Evolutionary conservation across 2,797 vertebrate species (phyloP).

Genomic region (Pangasius djambal): DNA sequence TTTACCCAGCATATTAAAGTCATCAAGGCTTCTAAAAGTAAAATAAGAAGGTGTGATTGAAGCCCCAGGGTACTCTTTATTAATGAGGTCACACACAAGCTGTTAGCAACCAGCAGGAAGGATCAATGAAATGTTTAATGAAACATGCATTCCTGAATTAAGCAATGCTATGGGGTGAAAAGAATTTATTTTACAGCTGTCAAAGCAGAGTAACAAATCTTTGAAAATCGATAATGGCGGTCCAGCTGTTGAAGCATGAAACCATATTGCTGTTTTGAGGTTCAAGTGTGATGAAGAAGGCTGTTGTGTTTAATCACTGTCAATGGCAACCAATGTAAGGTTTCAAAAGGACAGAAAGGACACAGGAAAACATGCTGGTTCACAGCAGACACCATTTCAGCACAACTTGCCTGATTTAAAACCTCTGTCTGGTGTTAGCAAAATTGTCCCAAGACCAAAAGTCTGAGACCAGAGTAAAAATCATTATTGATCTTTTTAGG

Average conservation of each 20-base stretch:
- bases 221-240: background rate
- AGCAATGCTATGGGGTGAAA: constrained; percentile 17
- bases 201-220: constrained; percentile 25
- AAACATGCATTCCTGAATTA: constrained; percentile 42
- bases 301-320: background rate
- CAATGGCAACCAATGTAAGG: background rate
- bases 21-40: constrained; percentile 38
- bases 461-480: background rate
- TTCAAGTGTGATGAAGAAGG: background rate
- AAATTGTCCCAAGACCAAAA: background rate
- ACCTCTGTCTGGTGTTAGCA: background rate
- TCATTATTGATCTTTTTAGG: background rate
- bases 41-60: constrained; percentile 35
- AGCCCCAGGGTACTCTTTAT: constrained; percentile 41
- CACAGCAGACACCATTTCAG: too few species aligned
- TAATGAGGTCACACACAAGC: constrained; percentile 49
- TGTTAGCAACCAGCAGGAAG: constrained; percentile 56
- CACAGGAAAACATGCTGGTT: background rate
- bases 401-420: background rate
- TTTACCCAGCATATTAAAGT: constrained; percentile 55
- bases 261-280: background rate
- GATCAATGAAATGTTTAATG: constrained; percentile 65
- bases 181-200: constrained; percentile 30
- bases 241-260: background rate
- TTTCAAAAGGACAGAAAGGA: background rate